Base-by-base conservation (phyloP, 2,888 invertebrate genomes). In the Folsomia candida region DNA sequence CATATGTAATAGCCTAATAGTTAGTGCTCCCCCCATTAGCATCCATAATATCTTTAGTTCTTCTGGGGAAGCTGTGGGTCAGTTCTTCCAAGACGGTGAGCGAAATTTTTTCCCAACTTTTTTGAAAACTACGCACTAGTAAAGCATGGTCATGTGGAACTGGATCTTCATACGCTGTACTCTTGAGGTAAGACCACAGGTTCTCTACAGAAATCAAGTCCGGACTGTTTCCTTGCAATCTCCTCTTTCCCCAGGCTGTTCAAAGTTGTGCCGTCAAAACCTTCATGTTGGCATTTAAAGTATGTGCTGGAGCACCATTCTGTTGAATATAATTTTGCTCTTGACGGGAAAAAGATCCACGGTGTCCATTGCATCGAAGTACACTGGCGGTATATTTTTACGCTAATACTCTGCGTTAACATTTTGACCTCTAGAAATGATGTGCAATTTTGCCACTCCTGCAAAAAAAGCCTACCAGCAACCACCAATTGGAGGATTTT, bases 151-250 rank as follows among this genome's bases (percentile, higher is more conserved):
- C 24, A 6, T 6, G n/a, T n/a, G 57, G 57, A 57, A 57, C n/a
- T 57, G 57, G 57, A 47, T 47, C 57, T n/a, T 57, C 14, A 14
- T 37, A 37, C 14, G 37, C 37, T 9, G 37, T 37, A 37, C 37
- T 37, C 14, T 37, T 37, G 37, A 37, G 37, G 37, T 37, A 37
- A 37, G 37, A 68, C 70, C 71, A 71, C 18, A 71, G 27, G 37
- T 73, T 73, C 57, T 73, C 73, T 24, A 71, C 68, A 9, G 70
- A 60, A 27, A 70, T 71, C 6, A 71, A 26, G 51, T 70, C 68
- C 3, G 70, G 70, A 58, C 63, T 59, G 9, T 67, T n/a, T n/a
- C 70, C 28, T 6, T 67, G 67, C 71, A 69, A 37, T 9, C 6
- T 37, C 14, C 37, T 4, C 14, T 37, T 37, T 14, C 37, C 37